These are phyloP conservation scores for Sebastes elongatus DNA, from an alignment of 2,797 vertebrate species.

Conservation along the genomic window DNA sequence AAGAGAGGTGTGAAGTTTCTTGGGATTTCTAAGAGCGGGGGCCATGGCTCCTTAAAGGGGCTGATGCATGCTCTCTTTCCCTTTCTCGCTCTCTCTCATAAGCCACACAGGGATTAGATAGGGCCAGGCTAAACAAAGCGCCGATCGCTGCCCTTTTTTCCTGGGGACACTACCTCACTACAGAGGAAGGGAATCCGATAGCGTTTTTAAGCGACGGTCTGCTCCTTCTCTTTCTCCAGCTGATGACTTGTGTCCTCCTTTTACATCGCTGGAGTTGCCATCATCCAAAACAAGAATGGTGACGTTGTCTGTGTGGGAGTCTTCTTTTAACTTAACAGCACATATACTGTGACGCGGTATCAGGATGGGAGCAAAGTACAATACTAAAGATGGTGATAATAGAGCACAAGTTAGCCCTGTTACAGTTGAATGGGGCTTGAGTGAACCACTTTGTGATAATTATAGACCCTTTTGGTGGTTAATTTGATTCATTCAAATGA, in stretches of 20 bases:
- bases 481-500: neutral
- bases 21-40: constrained; percentile 80
- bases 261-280: neutral
- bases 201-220: neutral
- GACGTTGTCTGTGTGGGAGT: neutral
- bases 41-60: constrained; percentile 82
- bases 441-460: neutral
- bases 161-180: constrained; percentile 55
- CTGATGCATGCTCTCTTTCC: constrained; percentile 42
- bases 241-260: constrained; percentile 40
- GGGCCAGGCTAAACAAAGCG: constrained; percentile 79
- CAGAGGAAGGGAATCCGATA: constrained; percentile 45
- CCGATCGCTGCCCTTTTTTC: constrained; percentile 52
- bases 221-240: constrained; percentile 13
- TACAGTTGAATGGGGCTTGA: neutral
- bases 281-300: constrained; percentile 26
- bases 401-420: neutral
- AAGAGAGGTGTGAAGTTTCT: constrained; percentile 86
- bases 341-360: neutral
- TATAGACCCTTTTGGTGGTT: neutral
- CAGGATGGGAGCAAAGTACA: neutral
- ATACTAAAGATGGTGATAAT: neutral
- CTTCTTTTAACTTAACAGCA: neutral
- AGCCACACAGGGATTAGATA: constrained; percentile 70
- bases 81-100: constrained; percentile 48